phyloP scores from a whole-genome alignment of 2,113 vertebrate species.

The Rhadina sibilatrix region DNA sequence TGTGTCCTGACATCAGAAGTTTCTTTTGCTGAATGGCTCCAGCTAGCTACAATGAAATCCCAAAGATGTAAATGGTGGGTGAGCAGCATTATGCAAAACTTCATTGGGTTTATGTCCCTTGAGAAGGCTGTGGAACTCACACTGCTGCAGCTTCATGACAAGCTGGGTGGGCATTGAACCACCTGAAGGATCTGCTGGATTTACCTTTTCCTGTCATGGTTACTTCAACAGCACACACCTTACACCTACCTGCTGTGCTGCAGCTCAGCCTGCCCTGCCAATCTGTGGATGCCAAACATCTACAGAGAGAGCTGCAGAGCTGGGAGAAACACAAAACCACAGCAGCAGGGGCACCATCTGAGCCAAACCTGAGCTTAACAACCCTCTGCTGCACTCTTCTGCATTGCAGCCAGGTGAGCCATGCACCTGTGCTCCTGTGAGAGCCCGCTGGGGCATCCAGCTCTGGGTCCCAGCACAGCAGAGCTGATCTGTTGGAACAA shows the following conservation, averaged over 20 bases:
- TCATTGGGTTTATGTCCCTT: not conserved
- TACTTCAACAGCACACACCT: rapidly evolving
- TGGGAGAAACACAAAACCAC: not conserved
- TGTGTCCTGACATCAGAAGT: not conserved
- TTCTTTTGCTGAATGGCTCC: not conserved
- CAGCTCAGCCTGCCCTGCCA: not conserved
- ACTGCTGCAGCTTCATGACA: not conserved
- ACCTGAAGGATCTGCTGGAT: not conserved
- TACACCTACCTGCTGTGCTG: not conserved
- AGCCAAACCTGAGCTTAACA: not conserved
- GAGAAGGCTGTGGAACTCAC: not conserved
- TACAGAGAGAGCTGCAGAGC: not conserved
- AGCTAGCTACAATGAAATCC: not conserved
- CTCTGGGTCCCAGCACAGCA: not conserved
- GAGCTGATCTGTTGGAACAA: too few species aligned
- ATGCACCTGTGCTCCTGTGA: not conserved
- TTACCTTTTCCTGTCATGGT: not conserved
- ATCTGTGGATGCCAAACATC: too few species aligned
- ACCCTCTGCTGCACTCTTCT: not conserved
- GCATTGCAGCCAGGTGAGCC: not conserved
- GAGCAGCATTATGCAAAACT: not conserved
- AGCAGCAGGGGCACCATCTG: not conserved
- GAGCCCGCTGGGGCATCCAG: not conserved
- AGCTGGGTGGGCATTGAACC: not conserved
- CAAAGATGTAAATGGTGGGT: not conserved